Base-by-base conservation (phyloP, 1,140 invertebrate genomes). In the Drosophila mojavensis region DNA sequence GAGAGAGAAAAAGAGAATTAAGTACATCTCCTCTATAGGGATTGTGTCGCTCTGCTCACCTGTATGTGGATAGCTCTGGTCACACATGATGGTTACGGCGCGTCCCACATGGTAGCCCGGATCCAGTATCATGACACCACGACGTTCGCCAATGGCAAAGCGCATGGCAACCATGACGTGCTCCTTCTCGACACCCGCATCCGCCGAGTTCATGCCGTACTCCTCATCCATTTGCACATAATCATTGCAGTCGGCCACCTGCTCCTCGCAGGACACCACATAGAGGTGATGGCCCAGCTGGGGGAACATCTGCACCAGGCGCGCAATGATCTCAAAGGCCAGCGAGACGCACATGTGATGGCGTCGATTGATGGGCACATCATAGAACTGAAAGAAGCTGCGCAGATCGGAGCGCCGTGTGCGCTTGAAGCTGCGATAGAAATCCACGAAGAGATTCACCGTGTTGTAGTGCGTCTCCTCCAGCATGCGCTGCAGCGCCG, bases 291-390 rank as follows among this genome's bases (percentile, higher is more conserved):
- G 93, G 9, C 93, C 93, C 74, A 97, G 93, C 58, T 95, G 94
- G n/a, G 95, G 94, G 78, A 95, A 95, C 76, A 94, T 94, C 55
- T 93, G 92, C 48, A 93, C 92, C 47, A 96, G 93, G 65, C 94
- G 93, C 53, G 94, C 92, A 75, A 97, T 93, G 74, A 98, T 93
- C 92, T 97, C 96, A 71, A 97, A 94, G 51, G 96, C 96, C 69
- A 98, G 93, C 28, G 97, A 97, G 20, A 98, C 97, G 90, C 97
- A 98, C 24, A 97, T 98, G 91, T 97, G 95, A 91, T 97, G 95
- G 79, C 95, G 94, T 2, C 94, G 92, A 51, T 95, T 95, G 61
- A 98, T 96, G n/a, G 95, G 94, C 56, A 97, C 96, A 58, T 95
- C 92, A 91, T 97, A 98, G 75, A 94, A 94, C 64, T 95, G 94